Evolutionary conservation across 2,888 invertebrate species (phyloP).

Genomic region (Nymphalis c-album): DNA sequence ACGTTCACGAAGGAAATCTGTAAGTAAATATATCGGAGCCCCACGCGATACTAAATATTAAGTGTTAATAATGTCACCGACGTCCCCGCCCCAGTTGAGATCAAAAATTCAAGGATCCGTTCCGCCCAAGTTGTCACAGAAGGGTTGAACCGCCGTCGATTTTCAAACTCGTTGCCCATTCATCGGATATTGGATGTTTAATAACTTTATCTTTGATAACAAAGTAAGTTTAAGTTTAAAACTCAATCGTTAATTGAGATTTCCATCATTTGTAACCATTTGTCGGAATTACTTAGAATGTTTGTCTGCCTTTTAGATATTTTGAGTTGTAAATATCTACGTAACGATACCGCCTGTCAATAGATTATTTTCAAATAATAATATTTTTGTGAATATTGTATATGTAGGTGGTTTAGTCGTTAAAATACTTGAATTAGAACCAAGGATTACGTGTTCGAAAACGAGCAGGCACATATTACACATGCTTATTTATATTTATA

Average conservation of each 20-base stretch:
- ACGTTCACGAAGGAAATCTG: conserved; percentile 48
- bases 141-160: conserved; percentile 58
- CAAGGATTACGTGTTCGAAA: too few species aligned
- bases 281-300: not conserved
- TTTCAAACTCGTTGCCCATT: conserved; percentile 58
- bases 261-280: conserved; percentile 1
- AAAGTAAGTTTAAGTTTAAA: conserved; percentile 32
- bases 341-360: too few species aligned
- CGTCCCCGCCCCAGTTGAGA: conserved; percentile 53
- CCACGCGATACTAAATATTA: conserved; percentile 66
- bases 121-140: conserved; percentile 59
- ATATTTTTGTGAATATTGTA: too few species aligned
- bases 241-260: conserved; percentile 4
- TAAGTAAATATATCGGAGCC: conserved; percentile 51
- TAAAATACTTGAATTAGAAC: too few species aligned
- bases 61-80: conserved; percentile 71
- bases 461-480: too few species aligned
- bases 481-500: too few species aligned
- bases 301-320: not conserved
- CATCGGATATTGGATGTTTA: conserved; percentile 58
- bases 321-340: not conserved
- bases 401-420: too few species aligned
- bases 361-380: too few species aligned
- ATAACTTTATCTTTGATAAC: conserved; percentile 44
- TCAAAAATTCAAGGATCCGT: conserved; percentile 73